phyloP scores from a whole-genome alignment of 2,888 invertebrate genomes.

The Nemotelus nigrinus region DNA sequence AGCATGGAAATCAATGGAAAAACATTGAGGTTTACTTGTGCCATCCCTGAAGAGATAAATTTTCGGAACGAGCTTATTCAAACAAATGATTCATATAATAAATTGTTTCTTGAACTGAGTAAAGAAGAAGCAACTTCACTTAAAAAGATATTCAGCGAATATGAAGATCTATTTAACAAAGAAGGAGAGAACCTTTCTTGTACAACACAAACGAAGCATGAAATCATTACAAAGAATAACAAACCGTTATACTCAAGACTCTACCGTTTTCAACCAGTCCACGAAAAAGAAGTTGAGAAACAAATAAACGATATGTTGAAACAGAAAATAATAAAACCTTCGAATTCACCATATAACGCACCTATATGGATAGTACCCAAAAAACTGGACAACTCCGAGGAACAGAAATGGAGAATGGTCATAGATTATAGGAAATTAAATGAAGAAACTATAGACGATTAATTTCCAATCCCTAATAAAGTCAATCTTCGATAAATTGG shows the following conservation, averaged over 20 bases:
- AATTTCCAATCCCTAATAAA: constrained; percentile 20
- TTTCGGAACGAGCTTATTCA: neutral
- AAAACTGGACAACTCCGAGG: neutral
- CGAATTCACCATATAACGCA: constrained; percentile 10
- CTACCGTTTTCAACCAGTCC: neutral
- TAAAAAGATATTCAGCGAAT: neutral
- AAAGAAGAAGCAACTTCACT: too few relatives aligned
- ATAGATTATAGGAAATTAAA: constrained; percentile 10
- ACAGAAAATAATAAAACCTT: constrained; percentile 4
- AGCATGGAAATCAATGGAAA: neutral
- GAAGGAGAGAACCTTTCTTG: constrained; percentile 1
- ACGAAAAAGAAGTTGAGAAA: constrained; percentile 3
- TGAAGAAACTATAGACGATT: constrained; percentile 16
- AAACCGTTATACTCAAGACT: constrained; percentile 5
- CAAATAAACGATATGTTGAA: constrained; percentile 20
- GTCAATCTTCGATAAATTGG: constrained; percentile 47
- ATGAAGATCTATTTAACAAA: neutral
- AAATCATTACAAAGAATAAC: constrained; percentile 6
- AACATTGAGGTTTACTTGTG: neutral
- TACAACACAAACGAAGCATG: constrained; percentile 10
- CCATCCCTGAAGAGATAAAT: neutral
- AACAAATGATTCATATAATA: too few relatives aligned
- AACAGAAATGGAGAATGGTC: constrained; percentile 10
- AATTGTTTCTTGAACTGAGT: too few relatives aligned
- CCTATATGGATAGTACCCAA: constrained; percentile 11